Evolutionary conservation across 2,797 vertebrate genomes (phyloP), one percentile per base, ranked within the genome.

Genomic region (Ibycter americanus): DNA sequence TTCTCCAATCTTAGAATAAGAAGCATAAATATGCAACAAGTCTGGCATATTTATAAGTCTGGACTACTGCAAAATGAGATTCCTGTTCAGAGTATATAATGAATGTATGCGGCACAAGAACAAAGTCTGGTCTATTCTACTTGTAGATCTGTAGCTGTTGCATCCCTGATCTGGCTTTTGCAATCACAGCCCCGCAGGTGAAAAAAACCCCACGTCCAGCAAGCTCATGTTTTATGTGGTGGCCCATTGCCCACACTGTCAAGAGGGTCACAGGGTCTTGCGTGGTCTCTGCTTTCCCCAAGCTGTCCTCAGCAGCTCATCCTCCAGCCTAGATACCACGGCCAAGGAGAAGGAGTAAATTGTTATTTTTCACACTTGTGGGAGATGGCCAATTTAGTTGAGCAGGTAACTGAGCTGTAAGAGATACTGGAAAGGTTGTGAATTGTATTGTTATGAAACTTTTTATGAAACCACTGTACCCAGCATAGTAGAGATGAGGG

Each of bases 281-380:
- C 2, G 22, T 62, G 20, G 21, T 44, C 78, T 34, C 63, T 54
- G 51, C 32, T 19, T 14, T 15, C 47, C 52, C 58, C 58, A 29
- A 2, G 18, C 67, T 76, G 63, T 63, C 58, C 67, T 52, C 85
- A 74, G 76, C 51, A 81, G 76, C 62, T 44, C 68, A 12, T 32
- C 9, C 61, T 44, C 34, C 68, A 56, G 49, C 42, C 46, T 31
- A 25, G 61, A 61, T 34, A 47, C 27, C 62, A 7, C 4, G 16
- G 55, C 49, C 40, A 13, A 61, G 61, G 22, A 29, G 32, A 68
- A 38, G 42, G 40, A 3, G 55, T 29, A 80, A 86, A 86, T 55
- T 81, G 83, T 4, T 36, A n/a, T n/a, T 74, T 61, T 56, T 91
- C 70, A 76, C 89, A 68, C 83, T 44, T 44, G 89, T 56, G 70